Evolutionary conservation across 2,113 vertebrate species (phyloP).

Genomic region (Acanthisitta chloris): DNA sequence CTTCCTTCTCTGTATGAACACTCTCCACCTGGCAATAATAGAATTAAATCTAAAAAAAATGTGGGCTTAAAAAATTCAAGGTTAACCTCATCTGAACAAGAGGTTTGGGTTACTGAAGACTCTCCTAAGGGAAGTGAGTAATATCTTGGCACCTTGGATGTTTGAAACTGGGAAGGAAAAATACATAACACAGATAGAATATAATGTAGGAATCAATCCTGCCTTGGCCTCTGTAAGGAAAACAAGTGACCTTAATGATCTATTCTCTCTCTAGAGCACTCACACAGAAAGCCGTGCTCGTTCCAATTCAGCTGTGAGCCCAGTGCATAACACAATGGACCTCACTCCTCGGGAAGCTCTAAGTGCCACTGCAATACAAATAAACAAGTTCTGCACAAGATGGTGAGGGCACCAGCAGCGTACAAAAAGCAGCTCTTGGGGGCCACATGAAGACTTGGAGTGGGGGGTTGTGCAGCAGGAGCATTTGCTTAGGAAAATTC

Average conservation of each 20-base stretch:
- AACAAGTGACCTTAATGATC: conserved; percentile 69
- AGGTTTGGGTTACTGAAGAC: neutral
- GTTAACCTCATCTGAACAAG: neutral
- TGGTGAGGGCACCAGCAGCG: conserved; percentile 53
- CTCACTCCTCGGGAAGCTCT: conserved; percentile 54
- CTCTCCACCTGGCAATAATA: neutral
- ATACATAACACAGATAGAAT: conserved; percentile 14
- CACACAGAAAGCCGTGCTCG: conserved; percentile 51
- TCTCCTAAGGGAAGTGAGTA: neutral
- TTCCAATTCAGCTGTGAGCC: conserved; percentile 56
- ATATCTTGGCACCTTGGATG: neutral
- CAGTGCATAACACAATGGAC: conserved; percentile 51
- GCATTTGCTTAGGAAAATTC: neutral
- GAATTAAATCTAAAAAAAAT: neutral
- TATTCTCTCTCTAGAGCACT: conserved; percentile 68
- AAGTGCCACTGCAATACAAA: conserved; percentile 56
- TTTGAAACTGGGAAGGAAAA: conserved; percentile 32
- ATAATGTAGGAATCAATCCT: conserved; percentile 60
- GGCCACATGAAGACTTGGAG: conserved; percentile 5
- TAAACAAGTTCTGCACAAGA: conserved; percentile 62
- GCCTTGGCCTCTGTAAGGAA: conserved; percentile 47
- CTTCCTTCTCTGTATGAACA: neutral
- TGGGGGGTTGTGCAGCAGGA: neutral
- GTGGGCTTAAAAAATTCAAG: neutral
- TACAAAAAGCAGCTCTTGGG: conserved; percentile 44